Conservation (phyloP, 1,140 invertebrate genomes). For the Euwallacea similis region DNA sequence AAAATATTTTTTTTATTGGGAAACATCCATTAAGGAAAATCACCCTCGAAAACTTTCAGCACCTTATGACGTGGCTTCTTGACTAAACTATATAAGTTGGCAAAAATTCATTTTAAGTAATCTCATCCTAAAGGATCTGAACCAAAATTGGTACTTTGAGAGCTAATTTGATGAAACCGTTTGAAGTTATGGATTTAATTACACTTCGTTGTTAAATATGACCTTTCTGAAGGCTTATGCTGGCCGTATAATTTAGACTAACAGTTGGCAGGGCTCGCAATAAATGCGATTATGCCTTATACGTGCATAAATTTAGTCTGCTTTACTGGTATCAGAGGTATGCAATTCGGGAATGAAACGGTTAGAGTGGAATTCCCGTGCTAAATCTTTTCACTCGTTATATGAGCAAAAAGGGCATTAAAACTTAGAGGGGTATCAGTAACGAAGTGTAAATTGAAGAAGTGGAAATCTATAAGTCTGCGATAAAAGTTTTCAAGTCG, state of each 20-base stretch:
- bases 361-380: not conserved
- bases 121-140: not conserved
- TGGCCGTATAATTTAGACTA: constrained; percentile 12
- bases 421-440: not conserved
- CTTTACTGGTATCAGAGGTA: constrained; percentile 4
- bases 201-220: constrained; percentile 15
- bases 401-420: no score
- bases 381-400: no score
- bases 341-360: not conserved
- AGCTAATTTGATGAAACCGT: constrained; percentile 16
- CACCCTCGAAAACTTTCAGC: no score
- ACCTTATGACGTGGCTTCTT: no score
- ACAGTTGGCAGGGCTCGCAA: constrained; percentile 5
- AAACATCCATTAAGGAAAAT: no score
- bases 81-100: no score
- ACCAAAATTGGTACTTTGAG: constrained; percentile 10
- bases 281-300: constrained; percentile 16
- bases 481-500: constrained; percentile 15
- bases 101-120: no score
- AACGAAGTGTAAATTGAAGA: not conserved
- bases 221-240: constrained; percentile 15
- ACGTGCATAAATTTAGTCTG: constrained; percentile 1
- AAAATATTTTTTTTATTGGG: no score
- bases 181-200: constrained; percentile 21
- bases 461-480: constrained; percentile 12